Base-by-base conservation (phyloP, 1,140 invertebrate species). In the Scaptomyza graminum region DNA sequence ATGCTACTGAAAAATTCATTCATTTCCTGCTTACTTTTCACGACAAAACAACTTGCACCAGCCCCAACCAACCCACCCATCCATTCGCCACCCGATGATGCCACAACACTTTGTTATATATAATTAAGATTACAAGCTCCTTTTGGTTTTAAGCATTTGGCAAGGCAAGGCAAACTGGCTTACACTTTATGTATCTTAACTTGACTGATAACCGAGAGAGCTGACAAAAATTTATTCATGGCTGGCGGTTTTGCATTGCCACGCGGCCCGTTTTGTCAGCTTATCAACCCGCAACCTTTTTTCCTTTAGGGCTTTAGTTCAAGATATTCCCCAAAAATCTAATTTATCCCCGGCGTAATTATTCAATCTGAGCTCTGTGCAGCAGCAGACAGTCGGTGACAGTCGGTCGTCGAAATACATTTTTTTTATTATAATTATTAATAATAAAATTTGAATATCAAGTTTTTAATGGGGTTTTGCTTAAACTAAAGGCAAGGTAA, bases 1-100 rank as follows among this genome's bases (percentile, higher is more conserved):
- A 88, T 77, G 76, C 83, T 69, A 83, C 84, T 88, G 83, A 88
- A 88, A 88, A 88, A 88, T 88, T 88, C 84, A 88, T 88, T 88
- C 72, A 88, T 88, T 88, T 87, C 78, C 79, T 87, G 80, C 73
- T 84, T 84, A 72, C 82, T 84, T 83, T 79, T 85, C 79, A 65
- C 50, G 57, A 83, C 74, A 78, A 82, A 81, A 78, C 74, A 68
- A 37, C 64, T 52, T 70, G 22, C 12, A 47, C 51, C 44, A 8
- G n/a, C n/a, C n/a, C 6, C 8, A 7, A 12, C 9, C n/a, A 25
- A 6, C 11, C 5, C 11, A 13, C 3, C 15, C 0, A 15, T 1
- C 15, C 15, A n/a, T 15, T 12, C 9, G 18, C 15, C 15, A n/a
- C 15, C 13, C 9, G 18, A 39, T 34, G 57, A 49, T 70, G 66